Evolutionary conservation across 2,797 vertebrate genomes (phyloP).

Genomic region (Buphagus erythrorhynchus): DNA sequence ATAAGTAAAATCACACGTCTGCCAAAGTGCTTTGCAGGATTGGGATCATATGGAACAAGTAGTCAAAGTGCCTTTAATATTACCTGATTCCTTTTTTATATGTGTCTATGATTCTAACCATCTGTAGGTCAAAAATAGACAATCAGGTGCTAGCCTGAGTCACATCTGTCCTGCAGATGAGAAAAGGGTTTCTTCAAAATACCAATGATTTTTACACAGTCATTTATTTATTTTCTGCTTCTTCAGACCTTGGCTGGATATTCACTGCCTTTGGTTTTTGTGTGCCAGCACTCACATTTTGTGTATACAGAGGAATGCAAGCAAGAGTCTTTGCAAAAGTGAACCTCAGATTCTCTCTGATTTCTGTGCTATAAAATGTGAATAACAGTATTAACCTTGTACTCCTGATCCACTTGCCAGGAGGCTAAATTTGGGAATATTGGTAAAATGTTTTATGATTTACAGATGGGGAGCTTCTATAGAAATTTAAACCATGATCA

Average conservation of each 20-base stretch:
- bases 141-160: constrained; percentile 18
- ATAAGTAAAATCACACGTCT: background rate
- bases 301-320: background rate
- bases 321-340: background rate
- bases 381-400: constrained; percentile 30
- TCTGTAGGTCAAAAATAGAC: constrained; percentile 60
- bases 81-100: constrained; percentile 59
- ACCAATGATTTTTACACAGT: background rate
- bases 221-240: background rate
- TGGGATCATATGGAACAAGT: constrained; percentile 52
- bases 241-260: background rate
- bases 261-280: background rate
- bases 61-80: constrained; percentile 65
- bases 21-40: constrained; percentile 2
- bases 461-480: constrained; percentile 12
- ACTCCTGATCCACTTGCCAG: background rate
- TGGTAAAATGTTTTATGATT: background rate
- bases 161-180: constrained; percentile 51
- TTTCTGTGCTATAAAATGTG: constrained; percentile 20
- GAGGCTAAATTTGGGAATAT: background rate
- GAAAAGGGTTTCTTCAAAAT: constrained; percentile 30
- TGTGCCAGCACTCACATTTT: background rate
- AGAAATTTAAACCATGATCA: background rate
- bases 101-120: constrained; percentile 30
- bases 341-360: background rate